A percentile compares a stretch with the other conserved stretches of the same genome.
Conservation (phyloP, 2,113 vertebrate species). For the Lethenteron reissneri region DNA sequence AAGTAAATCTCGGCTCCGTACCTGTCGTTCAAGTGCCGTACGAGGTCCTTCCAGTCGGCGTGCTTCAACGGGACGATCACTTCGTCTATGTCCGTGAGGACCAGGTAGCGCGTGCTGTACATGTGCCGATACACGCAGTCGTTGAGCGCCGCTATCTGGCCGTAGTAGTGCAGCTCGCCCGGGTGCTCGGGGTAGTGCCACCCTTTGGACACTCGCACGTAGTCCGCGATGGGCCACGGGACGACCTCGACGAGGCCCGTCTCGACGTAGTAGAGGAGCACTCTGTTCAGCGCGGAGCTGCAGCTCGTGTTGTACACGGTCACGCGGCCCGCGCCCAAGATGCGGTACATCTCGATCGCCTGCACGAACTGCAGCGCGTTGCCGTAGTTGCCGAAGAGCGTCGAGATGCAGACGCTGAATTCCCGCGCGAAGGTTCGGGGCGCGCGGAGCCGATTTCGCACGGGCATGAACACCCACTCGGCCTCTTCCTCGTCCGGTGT, state of each 20-base stretch:
- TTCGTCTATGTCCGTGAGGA: conserved; percentile 8
- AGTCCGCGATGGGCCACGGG: too few species aligned
- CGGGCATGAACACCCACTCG: neutral
- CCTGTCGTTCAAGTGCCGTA: neutral
- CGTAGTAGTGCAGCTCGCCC: neutral
- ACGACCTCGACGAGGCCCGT: too few species aligned
- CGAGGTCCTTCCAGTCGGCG: conserved; percentile 8
- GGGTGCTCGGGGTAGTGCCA: too few species aligned
- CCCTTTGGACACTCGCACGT: too few species aligned
- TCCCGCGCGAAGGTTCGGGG: neutral
- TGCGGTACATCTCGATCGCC: conserved; percentile 9
- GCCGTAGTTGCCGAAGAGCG: conserved; percentile 12
- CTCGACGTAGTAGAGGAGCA: too few species aligned
- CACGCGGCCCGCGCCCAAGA: too few species aligned
- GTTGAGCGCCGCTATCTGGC: neutral
- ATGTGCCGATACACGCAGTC: conserved; percentile 7
- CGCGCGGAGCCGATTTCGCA: neutral
- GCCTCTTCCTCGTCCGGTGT: too few species aligned
- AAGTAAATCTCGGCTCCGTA: too few species aligned
- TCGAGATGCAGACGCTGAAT: conserved; percentile 13
- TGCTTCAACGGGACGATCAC: conserved; percentile 9
- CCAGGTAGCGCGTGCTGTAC: neutral
- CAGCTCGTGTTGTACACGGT: too few species aligned
- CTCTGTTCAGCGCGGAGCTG: too few species aligned
- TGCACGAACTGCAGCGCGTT: conserved; percentile 13